Percentiles rank a stretch among this genome's conserved stretches.
phyloP scores from a whole-genome alignment of 2,888 invertebrate species.

The Macrosoma leucophasiata region DNA sequence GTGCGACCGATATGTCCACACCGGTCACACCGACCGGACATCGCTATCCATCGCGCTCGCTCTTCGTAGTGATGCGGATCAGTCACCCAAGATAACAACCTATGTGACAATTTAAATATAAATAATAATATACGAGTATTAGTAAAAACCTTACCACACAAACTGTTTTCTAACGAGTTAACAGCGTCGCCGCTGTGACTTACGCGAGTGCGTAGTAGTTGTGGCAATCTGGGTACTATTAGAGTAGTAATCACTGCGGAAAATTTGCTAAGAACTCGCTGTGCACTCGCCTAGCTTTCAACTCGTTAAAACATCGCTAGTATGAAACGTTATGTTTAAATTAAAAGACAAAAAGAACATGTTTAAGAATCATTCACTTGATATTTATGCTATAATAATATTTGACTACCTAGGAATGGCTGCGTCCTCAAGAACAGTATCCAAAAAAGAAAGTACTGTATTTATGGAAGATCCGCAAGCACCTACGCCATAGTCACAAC shows the following conservation, averaged over 20 bases:
- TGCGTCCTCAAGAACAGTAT: constrained; percentile 76
- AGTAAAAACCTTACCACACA: background rate
- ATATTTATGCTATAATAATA: background rate
- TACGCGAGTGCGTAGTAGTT: no score
- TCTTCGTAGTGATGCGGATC: constrained; percentile 72
- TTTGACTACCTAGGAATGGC: constrained; percentile 76
- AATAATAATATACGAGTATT: background rate
- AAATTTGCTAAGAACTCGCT: no score
- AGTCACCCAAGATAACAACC: constrained; percentile 79
- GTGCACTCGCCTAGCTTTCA: no score
- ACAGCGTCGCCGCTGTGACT: no score
- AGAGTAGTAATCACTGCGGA: no score
- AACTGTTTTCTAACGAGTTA: no score
- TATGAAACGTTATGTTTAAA: no score
- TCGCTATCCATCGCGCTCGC: constrained; percentile 67
- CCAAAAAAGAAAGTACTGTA: constrained; percentile 82
- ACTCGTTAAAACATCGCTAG: no score
- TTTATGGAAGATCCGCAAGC: constrained; percentile 83
- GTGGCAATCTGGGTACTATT: no score
- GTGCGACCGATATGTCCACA: constrained; percentile 83
- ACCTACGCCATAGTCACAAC: constrained; percentile 88
- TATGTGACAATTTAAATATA: constrained; percentile 32
- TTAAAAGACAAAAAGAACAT: no score
- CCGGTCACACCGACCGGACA: constrained; percentile 79
- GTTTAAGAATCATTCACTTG: no score